Evolutionary conservation across 2,113 vertebrate genomes (phyloP), one percentile per base, ranked within the genome.

Genomic region (Zapornia atra): DNA sequence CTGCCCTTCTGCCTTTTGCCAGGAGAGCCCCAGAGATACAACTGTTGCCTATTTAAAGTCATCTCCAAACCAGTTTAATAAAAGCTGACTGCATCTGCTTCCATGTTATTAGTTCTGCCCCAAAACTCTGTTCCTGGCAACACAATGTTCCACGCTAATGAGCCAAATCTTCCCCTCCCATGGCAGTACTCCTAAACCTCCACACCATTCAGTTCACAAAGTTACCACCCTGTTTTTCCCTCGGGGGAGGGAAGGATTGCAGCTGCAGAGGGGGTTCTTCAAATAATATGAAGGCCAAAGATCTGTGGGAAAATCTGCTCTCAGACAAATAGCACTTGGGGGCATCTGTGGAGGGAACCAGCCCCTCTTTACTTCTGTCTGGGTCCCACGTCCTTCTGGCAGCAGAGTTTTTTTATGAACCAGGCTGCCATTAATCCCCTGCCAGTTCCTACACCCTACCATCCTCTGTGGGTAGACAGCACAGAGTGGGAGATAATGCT

Each of bases 1-100:
- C 86, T 72, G 72, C 70, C 48, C 25, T 36, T 61, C 80, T 33
- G 59, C 79, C 81, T 82, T 57, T 71, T 5, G 4, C 59, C 76
- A 92, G 70, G 70, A 93, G 86, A 96, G 70, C 82, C 91, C 70
- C 91, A 91, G 40, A 92, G 40, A 83, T 81, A 71, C 50, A 96
- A 86, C 73, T 65, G 84, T 53, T 96, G 85, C 86, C 90, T 92
- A 91, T 54, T 94, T 90, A 64, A 94, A 95, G 86, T 90, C 95
- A 91, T 93, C 95, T 96, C 65, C 94, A 96, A 96, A 95, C 96
- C 92, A 97, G 95, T 96, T 97, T 94, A 97, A 97, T 95, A 97
- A 96, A 96, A 97, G 96, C 97, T 97, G 97, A 96, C 94, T 96
- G 86, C 93, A 96, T 96, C 94, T 97, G 94, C 94, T 96, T 97